Conservation (phyloP, 2,797 vertebrate species). For the Poeciliopsis infans region DNA sequence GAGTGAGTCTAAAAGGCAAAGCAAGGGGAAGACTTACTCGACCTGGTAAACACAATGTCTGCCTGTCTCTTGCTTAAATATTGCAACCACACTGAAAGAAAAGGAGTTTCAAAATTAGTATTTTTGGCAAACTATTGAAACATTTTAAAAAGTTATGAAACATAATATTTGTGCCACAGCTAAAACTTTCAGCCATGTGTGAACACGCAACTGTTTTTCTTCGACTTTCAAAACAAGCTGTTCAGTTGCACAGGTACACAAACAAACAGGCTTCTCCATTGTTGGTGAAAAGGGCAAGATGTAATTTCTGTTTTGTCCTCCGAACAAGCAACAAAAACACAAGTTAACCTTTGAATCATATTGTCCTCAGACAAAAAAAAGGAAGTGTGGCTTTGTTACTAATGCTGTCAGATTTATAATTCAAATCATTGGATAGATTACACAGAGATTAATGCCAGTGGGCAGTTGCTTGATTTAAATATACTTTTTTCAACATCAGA, state of each 20-base stretch:
- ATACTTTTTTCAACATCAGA: neutral
- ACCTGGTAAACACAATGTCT: neutral
- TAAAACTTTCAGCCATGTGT: neutral
- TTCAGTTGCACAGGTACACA: neutral
- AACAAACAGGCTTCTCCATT: neutral
- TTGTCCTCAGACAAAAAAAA: neutral
- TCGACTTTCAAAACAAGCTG: neutral
- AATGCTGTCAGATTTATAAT: neutral
- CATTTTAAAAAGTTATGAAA: neutral
- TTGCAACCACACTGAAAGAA: neutral
- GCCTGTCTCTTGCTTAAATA: neutral
- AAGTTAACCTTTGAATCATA: neutral
- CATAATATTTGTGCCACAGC: neutral
- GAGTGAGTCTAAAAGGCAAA: neutral
- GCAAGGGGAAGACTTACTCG: neutral
- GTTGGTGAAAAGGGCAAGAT: conserved; percentile 6
- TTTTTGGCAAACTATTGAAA: neutral
- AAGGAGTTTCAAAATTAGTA: neutral
- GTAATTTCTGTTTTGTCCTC: neutral
- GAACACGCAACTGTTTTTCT: neutral
- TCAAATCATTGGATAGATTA: neutral
- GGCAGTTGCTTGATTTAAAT: neutral
- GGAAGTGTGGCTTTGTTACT: neutral
- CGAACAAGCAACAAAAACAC: conserved; percentile 1
- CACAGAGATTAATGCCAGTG: neutral